Evolutionary conservation across 2,113 vertebrate genomes (phyloP), one percentile per base, ranked within the genome.

Genomic region (Eolophus roseicapilla): DNA sequence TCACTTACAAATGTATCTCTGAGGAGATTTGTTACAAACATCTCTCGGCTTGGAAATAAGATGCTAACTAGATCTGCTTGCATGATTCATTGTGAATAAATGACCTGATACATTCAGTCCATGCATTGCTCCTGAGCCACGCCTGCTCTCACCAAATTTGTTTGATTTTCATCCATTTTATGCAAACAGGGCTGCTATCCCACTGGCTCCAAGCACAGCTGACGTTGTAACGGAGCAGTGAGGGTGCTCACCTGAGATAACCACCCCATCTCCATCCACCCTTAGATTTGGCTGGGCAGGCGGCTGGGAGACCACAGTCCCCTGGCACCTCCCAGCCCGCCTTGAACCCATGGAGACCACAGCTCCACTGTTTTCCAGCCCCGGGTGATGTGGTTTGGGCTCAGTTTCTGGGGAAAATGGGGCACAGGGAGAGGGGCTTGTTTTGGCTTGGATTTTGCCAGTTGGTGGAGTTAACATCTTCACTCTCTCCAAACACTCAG

Each of bases 21-120:
- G 94, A 96, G 97, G 89, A 97, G 96, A 92, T 96, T 93, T 95
- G 97, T 97, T 96, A 92, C 57, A 71, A 96, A 76, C 78, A 71
- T 39, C 94, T 76, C 96, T 70, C 86, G 6, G 74, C 92, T 91
- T 79, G 70, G 92, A 96, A 97, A 94, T 92, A 92, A 97, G 97
- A 88, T 69, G 94, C 95, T 96, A 86, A 37, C 73, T 67, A 17
- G 47, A 31, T n/a, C 53, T 52, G 80, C 55, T 50, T 4, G 10
- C 33, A 3, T 60, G 63, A 74, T 78, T 86, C 24, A 5, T 8
- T 6, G 43, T 33, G 83, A 69, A 70, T 79, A 81, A 95, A 93
- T 4, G 23, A 83, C n/a, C 57, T 4, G 41, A 11, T 10, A 12
- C 17, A 0, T 25, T 75, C 5, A 0, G 10, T 43, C 46, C 52